Conservation (phyloP, 1,140 invertebrate species). For the Atta cephalotes region DNA sequence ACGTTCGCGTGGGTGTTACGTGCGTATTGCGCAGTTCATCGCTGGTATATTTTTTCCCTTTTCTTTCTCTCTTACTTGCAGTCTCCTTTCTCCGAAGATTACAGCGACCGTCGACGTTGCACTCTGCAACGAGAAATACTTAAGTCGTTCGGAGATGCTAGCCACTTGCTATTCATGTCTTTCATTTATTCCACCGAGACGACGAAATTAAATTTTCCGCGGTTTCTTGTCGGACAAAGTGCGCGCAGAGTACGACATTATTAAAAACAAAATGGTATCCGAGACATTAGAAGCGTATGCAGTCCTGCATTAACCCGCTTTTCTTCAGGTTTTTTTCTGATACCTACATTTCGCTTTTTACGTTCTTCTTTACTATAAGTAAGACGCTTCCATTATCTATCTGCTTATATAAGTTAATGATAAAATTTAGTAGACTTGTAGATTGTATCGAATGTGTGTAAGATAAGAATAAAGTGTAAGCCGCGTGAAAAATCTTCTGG, state of each 20-base stretch:
- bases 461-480: constrained; percentile 38
- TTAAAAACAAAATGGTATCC: constrained; percentile 58
- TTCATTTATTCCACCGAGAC: constrained; percentile 56
- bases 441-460: neutral
- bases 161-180: constrained; percentile 53
- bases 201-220: constrained; percentile 61
- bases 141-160: constrained; percentile 30
- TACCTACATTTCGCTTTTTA: neutral
- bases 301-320: constrained; percentile 16
- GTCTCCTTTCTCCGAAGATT: constrained; percentile 23
- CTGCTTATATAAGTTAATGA: neutral
- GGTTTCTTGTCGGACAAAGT: constrained; percentile 43
- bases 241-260: constrained; percentile 35
- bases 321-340: neutral
- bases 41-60: neutral
- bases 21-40: constrained; percentile 25
- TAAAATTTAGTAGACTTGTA: neutral
- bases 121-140: constrained; percentile 40
- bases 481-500: constrained; percentile 36
- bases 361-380: neutral
- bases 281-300: constrained; percentile 20
- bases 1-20: constrained; percentile 28
- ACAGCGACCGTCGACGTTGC: neutral
- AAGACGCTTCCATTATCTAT: neutral
- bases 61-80: neutral